phyloP scores from a whole-genome alignment of 2,797 vertebrate species.

The Amblyopsis hoosieri region DNA sequence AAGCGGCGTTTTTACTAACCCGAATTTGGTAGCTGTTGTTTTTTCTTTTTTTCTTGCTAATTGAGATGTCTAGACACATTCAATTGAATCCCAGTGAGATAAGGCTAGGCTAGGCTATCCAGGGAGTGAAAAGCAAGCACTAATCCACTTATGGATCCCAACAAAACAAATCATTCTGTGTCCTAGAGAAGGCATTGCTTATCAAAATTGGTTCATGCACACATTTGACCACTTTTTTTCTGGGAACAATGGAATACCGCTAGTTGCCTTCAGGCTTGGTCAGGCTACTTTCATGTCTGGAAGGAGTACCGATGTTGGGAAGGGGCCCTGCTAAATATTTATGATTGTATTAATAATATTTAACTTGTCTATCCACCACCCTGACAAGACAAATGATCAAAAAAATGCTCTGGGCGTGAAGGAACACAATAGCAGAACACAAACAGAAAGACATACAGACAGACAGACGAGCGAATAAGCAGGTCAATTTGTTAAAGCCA shows the following conservation, averaged over 20 bases:
- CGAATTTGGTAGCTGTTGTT: constrained; percentile 49
- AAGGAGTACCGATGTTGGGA: constrained; percentile 9
- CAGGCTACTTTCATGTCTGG: no score
- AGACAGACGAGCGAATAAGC: constrained; percentile 6
- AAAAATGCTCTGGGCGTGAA: neutral
- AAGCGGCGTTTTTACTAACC: constrained; percentile 48
- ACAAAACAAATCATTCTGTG: constrained; percentile 56
- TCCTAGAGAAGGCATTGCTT: constrained; percentile 64
- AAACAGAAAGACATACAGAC: neutral
- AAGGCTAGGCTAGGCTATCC: constrained; percentile 68
- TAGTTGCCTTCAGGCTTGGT: constrained; percentile 48
- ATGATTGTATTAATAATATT: no score
- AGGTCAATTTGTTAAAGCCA: constrained; percentile 15
- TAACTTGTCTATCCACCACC: no score
- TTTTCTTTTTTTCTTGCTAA: constrained; percentile 65
- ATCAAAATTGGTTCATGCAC: constrained; percentile 67
- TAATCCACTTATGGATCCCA: constrained; percentile 73
- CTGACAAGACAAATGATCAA: no score
- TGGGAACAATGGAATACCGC: constrained; percentile 67
- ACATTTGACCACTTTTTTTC: constrained; percentile 71
- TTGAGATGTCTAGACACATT: constrained; percentile 82
- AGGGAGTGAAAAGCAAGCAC: constrained; percentile 46
- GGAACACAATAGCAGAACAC: constrained; percentile 2
- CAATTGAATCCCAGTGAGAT: constrained; percentile 73
- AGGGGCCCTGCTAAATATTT: neutral